phyloP scores from a whole-genome alignment of 2,888 invertebrate species.

The Holacanthella duospinosa region DNA sequence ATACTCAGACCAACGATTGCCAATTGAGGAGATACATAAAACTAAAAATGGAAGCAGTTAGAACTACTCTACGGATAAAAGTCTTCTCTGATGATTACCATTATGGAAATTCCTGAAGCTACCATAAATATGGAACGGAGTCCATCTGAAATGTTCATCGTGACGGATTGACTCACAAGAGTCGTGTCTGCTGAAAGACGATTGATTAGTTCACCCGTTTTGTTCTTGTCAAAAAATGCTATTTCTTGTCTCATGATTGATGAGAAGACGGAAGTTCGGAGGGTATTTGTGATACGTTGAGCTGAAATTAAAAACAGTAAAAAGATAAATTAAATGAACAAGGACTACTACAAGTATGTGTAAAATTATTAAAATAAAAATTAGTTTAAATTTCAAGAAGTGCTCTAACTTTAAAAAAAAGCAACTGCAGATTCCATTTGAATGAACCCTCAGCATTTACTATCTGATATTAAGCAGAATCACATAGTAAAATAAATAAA shows the following conservation, averaged over 20 bases:
- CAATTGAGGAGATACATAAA: slow-evolving; percentile 81
- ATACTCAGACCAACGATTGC: slow-evolving; percentile 74
- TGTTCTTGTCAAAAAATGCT: slow-evolving; percentile 79
- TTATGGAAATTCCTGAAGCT: slow-evolving; percentile 79
- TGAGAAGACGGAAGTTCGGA: slow-evolving; percentile 66
- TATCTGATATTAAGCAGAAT: too few species aligned
- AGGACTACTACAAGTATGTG: too few species aligned
- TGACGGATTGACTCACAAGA: slow-evolving; percentile 80
- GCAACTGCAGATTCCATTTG: too few species aligned
- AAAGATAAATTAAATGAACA: neutral
- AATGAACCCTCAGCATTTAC: too few species aligned
- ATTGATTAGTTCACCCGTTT: slow-evolving; percentile 86
- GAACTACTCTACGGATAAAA: slow-evolving; percentile 10
- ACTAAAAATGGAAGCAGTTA: too few species aligned
- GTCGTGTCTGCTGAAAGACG: slow-evolving; percentile 81
- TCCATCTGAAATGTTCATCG: slow-evolving; percentile 90
- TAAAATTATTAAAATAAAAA: too few species aligned
- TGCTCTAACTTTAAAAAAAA: too few species aligned
- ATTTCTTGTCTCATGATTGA: slow-evolving; percentile 77
- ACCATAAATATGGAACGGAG: slow-evolving; percentile 77
- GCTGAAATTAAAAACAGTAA: slow-evolving; percentile 46
- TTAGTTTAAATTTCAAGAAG: too few species aligned
- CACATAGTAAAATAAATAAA: too few species aligned
- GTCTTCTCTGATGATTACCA: too few species aligned
- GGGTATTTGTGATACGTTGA: slow-evolving; percentile 70